Conservation (phyloP, 2,797 vertebrate genomes). For the Typhlichthys subterraneus region DNA sequence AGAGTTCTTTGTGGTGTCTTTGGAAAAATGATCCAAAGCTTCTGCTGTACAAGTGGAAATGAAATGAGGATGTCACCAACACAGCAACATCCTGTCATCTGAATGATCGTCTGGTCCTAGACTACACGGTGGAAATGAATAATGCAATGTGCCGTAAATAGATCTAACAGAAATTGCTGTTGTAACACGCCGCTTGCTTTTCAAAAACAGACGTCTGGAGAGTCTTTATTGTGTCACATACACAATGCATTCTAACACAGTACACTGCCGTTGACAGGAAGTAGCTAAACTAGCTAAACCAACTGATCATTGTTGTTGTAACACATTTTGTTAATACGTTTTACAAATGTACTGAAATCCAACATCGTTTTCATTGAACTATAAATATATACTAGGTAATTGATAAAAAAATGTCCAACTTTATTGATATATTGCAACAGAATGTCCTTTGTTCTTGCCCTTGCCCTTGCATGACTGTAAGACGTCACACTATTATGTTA, state of each 20-base stretch:
- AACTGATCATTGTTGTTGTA: no score
- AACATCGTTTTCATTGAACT: no score
- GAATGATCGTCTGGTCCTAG: conserved; percentile 40
- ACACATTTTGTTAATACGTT: no score
- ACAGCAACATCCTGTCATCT: conserved; percentile 14
- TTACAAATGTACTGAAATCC: no score
- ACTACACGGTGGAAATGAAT: conserved; percentile 54
- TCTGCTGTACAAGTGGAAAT: conserved; percentile 4
- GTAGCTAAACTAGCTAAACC: no score
- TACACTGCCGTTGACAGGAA: conserved; percentile 10
- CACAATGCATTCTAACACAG: conserved; percentile 19
- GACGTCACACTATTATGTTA: conserved; percentile 31
- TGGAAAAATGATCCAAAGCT: conserved; percentile 3
- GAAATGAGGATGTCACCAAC: conserved; percentile 7
- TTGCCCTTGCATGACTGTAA: conserved; percentile 10
- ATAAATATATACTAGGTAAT: no score
- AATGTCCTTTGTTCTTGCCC: no score
- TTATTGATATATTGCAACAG: neutral
- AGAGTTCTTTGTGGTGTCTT: no score
- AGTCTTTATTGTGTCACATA: conserved; percentile 30
- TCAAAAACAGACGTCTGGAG: conserved; percentile 29
- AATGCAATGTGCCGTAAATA: conserved; percentile 62
- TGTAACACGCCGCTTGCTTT: conserved; percentile 45
- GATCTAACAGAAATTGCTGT: conserved; percentile 44
- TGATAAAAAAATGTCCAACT: no score